These are phyloP conservation scores for Oryzaephilus surinamensis DNA, from an alignment of 1,140 invertebrate genomes.

Conservation along the genomic window DNA sequence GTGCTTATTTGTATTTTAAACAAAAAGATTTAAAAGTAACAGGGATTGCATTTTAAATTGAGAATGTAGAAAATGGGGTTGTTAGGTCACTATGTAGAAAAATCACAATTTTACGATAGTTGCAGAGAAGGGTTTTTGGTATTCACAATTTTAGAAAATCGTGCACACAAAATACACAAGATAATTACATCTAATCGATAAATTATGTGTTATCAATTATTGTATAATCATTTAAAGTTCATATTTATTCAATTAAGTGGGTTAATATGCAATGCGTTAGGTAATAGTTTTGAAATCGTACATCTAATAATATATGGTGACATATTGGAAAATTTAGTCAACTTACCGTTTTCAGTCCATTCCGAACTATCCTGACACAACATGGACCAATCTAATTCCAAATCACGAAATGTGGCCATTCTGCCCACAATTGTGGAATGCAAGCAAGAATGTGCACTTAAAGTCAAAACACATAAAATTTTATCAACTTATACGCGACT, in stretches of 20 bases:
- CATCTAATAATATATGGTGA: too few relatives aligned
- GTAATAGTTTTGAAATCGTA: not conserved
- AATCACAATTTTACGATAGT: conserved; percentile 1
- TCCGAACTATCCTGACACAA: conserved; percentile 32
- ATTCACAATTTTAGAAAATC: not conserved
- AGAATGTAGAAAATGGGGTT: conserved; percentile 9
- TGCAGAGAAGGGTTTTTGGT: not conserved
- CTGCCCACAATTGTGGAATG: too few relatives aligned
- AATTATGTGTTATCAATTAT: not conserved
- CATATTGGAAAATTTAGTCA: not conserved
- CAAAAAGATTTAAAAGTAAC: too few relatives aligned
- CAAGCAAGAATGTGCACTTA: too few relatives aligned
- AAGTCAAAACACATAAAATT: too few relatives aligned
- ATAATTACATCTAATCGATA: not conserved
- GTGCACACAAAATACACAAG: not conserved
- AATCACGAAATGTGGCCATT: conserved; percentile 35
- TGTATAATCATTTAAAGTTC: not conserved
- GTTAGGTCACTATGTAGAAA: conserved; percentile 13
- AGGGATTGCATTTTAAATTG: too few relatives aligned
- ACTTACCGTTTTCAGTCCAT: conserved; percentile 30
- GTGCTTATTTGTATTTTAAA: too few relatives aligned
- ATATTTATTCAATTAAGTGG: not conserved
- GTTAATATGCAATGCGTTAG: not conserved
- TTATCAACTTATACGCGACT: too few relatives aligned
- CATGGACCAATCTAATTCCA: conserved; percentile 35